phyloP scores from a whole-genome alignment of 2,113 vertebrate species.

The Nothobranchius furzeri region DNA sequence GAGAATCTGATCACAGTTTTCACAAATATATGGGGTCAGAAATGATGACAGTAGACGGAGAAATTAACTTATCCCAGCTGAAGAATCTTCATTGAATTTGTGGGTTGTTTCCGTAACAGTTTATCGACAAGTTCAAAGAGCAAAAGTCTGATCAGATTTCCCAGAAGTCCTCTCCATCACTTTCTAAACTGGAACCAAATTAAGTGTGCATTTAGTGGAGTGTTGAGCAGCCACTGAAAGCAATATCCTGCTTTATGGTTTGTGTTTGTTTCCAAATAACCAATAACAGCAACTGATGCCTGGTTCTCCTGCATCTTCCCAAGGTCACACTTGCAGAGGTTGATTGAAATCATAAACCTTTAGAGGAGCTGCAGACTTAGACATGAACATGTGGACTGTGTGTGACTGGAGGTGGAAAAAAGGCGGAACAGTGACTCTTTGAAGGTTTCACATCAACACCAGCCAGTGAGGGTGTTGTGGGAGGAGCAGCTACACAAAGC shows the following conservation, averaged over 20 bases:
- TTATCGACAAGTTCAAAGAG: neutral
- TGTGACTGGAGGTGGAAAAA: conserved; percentile 52
- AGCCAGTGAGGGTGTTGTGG: conserved; percentile 19
- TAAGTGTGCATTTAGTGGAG: neutral
- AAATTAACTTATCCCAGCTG: too few species aligned
- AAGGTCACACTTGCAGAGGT: conserved; percentile 52
- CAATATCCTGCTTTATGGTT: neutral
- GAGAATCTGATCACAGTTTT: too few species aligned
- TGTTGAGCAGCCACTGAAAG: neutral
- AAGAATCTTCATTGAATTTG: too few species aligned
- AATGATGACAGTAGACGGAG: too few species aligned
- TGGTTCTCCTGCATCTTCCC: conserved; percentile 25
- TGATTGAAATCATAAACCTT: conserved; percentile 52
- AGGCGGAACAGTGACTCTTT: conserved; percentile 36
- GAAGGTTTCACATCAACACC: conserved; percentile 38
- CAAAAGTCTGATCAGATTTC: neutral
- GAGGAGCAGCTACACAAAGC: conserved; percentile 33
- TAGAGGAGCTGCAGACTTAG: conserved; percentile 25
- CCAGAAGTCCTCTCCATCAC: neutral
- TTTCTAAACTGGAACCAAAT: neutral
- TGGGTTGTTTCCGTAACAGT: too few species aligned
- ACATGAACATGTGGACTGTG: conserved; percentile 5
- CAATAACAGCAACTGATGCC: conserved; percentile 4
- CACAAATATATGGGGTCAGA: too few species aligned
- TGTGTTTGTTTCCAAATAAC: conserved; percentile 23